phyloP scores from a whole-genome alignment of 2,797 vertebrate genomes.

The Neostethus bicornis region DNA sequence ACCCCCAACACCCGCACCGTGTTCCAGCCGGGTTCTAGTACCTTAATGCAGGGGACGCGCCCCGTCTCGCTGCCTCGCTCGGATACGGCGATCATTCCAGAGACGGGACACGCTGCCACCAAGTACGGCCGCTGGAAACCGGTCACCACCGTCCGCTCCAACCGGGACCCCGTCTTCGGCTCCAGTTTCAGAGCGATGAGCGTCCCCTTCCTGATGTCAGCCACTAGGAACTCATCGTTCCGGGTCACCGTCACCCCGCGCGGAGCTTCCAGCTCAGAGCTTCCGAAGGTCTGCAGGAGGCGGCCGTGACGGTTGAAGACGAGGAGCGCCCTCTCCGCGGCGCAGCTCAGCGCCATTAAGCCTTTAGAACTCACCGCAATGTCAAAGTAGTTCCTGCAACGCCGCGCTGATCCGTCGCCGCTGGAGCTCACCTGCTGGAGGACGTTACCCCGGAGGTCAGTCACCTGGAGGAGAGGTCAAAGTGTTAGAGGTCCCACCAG shows the following conservation, averaged over 20 bases:
- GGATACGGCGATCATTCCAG: conserved; percentile 80
- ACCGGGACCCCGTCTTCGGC: conserved; percentile 70
- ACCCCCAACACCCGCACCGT: conserved; percentile 79
- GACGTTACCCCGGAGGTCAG: conserved; percentile 75
- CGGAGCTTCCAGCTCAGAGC: conserved; percentile 79
- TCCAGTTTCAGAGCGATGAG: conserved; percentile 79
- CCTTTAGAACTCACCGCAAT: conserved; percentile 83
- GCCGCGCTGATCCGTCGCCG: conserved; percentile 57
- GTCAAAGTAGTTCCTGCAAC: conserved; percentile 83
- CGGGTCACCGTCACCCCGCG: conserved; percentile 79
- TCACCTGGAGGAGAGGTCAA: no score
- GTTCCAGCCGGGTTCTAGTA: conserved; percentile 81
- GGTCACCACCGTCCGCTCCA: conserved; percentile 79
- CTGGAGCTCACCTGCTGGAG: conserved; percentile 80
- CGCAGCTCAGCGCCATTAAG: conserved; percentile 81
- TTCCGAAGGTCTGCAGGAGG: conserved; percentile 81
- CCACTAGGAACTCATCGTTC: conserved; percentile 81
- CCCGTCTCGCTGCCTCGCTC: conserved; percentile 81
- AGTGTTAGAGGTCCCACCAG: no score
- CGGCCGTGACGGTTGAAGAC: conserved; percentile 82
- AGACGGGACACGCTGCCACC: conserved; percentile 73
- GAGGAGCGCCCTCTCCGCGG: conserved; percentile 77
- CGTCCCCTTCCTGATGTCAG: conserved; percentile 81
- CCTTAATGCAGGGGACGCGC: conserved; percentile 81
- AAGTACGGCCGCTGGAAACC: conserved; percentile 85